Evolutionary conservation across 2,113 vertebrate species (phyloP).

Genomic region (Machaerirhynchus nigripectus): DNA sequence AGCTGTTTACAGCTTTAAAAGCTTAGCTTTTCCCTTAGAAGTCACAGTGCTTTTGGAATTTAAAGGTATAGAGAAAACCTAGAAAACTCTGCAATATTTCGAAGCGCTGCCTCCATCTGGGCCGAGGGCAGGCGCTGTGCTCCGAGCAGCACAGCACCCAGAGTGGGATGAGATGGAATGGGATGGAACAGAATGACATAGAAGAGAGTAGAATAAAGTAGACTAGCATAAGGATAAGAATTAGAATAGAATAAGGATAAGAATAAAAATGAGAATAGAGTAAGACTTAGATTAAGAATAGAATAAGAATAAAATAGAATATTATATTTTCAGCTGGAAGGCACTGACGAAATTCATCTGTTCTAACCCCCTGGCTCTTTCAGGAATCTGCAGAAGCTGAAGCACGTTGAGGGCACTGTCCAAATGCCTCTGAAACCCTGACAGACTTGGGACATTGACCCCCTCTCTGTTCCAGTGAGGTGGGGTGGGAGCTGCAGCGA

Average conservation of each 20-base stretch:
- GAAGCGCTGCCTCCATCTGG: fast-evolving
- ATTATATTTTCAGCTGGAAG: neutral
- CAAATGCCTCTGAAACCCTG: neutral
- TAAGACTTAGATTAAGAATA: neutral
- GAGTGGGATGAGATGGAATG: neutral
- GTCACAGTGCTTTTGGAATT: neutral
- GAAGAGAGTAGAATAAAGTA: neutral
- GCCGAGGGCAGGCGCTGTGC: fast-evolving
- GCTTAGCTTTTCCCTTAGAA: neutral
- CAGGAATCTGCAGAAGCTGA: neutral
- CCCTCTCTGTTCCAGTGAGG: neutral
- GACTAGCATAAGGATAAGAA: neutral
- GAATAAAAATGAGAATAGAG: neutral
- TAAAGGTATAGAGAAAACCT: conserved; percentile 1
- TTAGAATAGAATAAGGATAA: neutral
- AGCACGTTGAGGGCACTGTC: neutral
- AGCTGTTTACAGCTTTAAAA: conserved; percentile 55
- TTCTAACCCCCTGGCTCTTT: neutral
- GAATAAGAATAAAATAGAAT: neutral
- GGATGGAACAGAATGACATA: neutral
- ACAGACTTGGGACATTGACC: fast-evolving
- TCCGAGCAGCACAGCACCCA: fast-evolving
- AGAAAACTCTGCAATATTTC: neutral
- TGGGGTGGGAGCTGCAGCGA: neutral
- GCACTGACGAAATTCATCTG: fast-evolving